Evolutionary conservation across 2,888 invertebrate species (phyloP).

Genomic region (Entomobrya multifasciata): DNA sequence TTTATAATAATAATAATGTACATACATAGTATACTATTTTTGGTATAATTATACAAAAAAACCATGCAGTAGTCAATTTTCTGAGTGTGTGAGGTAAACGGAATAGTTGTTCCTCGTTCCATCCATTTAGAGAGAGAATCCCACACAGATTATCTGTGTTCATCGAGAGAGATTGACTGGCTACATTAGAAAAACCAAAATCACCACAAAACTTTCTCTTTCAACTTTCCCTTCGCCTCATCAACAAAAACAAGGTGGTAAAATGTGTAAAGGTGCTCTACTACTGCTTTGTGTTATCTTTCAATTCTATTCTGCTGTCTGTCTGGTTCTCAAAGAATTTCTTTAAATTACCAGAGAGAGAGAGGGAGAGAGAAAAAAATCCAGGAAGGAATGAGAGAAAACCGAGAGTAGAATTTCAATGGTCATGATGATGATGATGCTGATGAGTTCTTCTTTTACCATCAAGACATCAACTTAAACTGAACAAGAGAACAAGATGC

Average conservation of each 20-base stretch:
- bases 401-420: slow-evolving; percentile 53
- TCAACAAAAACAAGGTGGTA: background rate
- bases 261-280: too few species aligned
- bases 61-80: slow-evolving; percentile 42
- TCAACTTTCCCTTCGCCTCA: slow-evolving; percentile 13
- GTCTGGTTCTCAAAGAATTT: slow-evolving; percentile 7
- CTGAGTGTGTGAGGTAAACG: background rate
- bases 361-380: too few species aligned
- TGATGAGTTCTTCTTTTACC: slow-evolving; percentile 3
- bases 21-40: too few species aligned
- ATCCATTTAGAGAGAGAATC: slow-evolving; percentile 39
- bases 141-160: slow-evolving; percentile 63
- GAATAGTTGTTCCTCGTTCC: slow-evolving; percentile 32
- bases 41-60: too few species aligned
- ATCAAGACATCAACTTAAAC: slow-evolving; percentile 62
- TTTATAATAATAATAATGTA: slow-evolving; percentile 33
- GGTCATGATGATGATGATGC: slow-evolving; percentile 37
- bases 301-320: too few species aligned
- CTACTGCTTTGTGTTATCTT: too few species aligned
- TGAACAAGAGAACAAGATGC: background rate
- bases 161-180: slow-evolving; percentile 55
- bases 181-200: slow-evolving; percentile 55
- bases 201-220: slow-evolving; percentile 51
- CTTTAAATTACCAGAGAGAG: slow-evolving; percentile 63
- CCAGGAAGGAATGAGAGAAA: slow-evolving; percentile 27